phyloP scores from a whole-genome alignment of 1,140 invertebrate genomes.

The Physella acuta region DNA sequence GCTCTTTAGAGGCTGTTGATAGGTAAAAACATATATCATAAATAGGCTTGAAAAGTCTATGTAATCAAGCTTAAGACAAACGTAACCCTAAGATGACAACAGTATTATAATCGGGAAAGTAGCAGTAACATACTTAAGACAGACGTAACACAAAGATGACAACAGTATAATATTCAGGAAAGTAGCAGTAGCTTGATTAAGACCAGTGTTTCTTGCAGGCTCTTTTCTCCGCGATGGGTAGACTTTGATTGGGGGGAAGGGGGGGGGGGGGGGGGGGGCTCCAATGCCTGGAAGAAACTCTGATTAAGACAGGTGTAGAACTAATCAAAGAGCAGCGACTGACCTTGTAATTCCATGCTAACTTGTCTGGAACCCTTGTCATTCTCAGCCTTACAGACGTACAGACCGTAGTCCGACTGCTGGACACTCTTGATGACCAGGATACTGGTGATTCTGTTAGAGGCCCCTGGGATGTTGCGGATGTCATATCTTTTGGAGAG shows the following conservation, averaged over 20 bases:
- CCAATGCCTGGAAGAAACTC: too few relatives aligned
- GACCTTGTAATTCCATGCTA: constrained; percentile 34
- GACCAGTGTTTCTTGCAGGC: too few relatives aligned
- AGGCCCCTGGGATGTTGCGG: constrained; percentile 40
- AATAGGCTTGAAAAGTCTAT: too few relatives aligned
- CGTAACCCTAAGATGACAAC: too few relatives aligned
- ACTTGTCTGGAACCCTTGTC: constrained; percentile 30
- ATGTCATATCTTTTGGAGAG: constrained; percentile 30
- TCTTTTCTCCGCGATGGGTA: background rate
- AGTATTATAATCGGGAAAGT: too few relatives aligned
- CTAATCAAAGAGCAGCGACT: constrained; percentile 8
- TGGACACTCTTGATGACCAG: constrained; percentile 36
- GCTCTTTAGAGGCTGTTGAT: constrained; percentile 29
- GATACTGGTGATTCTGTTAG: constrained; percentile 42
- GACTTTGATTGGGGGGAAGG: background rate
- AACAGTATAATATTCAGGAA: too few relatives aligned
- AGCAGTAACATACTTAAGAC: too few relatives aligned
- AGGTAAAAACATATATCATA: too few relatives aligned
- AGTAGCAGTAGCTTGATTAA: background rate
- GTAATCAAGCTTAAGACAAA: too few relatives aligned
- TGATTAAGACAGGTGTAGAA: background rate
- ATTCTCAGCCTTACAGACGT: constrained; percentile 36
- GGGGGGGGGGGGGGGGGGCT: too few relatives aligned
- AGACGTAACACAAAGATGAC: background rate
- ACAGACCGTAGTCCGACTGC: constrained; percentile 33